Evolutionary conservation across 2,113 vertebrate genomes (phyloP).

Genomic region (Ophiodon elongatus): DNA sequence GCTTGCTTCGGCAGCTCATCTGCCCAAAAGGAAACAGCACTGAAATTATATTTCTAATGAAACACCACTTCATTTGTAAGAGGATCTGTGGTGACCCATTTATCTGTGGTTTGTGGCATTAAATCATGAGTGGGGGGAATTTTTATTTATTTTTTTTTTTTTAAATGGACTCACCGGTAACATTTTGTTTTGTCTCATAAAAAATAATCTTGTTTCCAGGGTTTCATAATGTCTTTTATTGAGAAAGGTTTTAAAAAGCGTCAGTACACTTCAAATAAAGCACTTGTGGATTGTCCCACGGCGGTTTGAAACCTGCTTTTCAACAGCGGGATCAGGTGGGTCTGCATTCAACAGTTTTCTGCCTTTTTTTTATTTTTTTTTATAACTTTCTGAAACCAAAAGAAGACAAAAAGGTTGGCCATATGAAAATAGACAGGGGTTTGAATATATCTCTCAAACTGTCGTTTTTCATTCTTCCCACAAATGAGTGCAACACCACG

Average conservation of each 20-base stretch:
- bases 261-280: neutral
- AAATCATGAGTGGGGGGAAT: neutral
- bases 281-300: neutral
- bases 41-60: slow-evolving; percentile 14
- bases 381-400: neutral
- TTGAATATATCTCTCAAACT: neutral
- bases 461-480: neutral
- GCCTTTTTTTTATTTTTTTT: too few relatives aligned
- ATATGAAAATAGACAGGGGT: neutral
- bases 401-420: too few relatives aligned
- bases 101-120: slow-evolving; percentile 7
- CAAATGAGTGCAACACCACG: neutral
- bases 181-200: neutral
- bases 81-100: slow-evolving; percentile 56
- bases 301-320: neutral
- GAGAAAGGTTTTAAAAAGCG: neutral
- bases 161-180: neutral
- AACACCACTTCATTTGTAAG: slow-evolving; percentile 43
- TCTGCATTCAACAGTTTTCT: neutral
- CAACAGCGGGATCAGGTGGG: neutral
- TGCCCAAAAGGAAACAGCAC: neutral
- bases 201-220: neutral
- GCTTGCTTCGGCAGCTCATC: slow-evolving; percentile 3
- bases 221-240: neutral
- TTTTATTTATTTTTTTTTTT: neutral